Percentiles rank a stretch among this genome's conserved stretches.
Conservation (phyloP, 2,888 invertebrate genomes). For the Andrena marginata region DNA sequence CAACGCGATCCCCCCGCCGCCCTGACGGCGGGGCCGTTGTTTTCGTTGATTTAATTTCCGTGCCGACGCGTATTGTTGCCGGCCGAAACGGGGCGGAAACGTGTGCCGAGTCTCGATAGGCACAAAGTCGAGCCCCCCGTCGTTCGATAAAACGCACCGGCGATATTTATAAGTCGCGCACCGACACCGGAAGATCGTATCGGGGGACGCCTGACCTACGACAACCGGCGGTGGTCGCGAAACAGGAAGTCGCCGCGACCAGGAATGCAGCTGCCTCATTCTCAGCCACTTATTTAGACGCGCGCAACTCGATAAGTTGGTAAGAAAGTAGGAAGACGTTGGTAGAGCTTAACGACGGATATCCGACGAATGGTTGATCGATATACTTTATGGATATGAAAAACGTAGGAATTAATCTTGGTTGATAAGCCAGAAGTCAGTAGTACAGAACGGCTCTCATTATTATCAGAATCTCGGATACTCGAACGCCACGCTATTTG, state of each 20-base stretch:
- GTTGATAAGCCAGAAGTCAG: neutral
- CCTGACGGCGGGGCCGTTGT: neutral
- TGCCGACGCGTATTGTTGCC: neutral
- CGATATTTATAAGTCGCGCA: conserved; percentile 40
- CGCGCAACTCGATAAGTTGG: too few species aligned
- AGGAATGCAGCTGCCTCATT: neutral
- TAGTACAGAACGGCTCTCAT: too few species aligned
- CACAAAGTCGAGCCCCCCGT: conserved; percentile 10
- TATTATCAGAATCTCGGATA: too few species aligned
- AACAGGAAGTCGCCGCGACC: neutral
- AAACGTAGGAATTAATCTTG: neutral
- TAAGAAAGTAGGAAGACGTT: too few species aligned
- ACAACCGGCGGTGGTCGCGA: conserved; percentile 54
- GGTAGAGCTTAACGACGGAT: too few species aligned
- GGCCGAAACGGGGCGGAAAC: neutral
- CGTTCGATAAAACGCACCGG: conserved; percentile 21
- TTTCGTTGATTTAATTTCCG: conserved; percentile 44
- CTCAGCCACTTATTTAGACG: neutral
- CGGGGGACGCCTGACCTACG: conserved; percentile 73
- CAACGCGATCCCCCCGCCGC: neutral
- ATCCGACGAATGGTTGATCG: too few species aligned
- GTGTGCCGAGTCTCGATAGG: conserved; percentile 25
- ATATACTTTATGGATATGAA: neutral
- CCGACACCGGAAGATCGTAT: conserved; percentile 53
- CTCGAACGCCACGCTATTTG: too few species aligned